Evolutionary conservation across 2,888 invertebrate genomes (phyloP).

Genomic region (Diaprepes abbreviatus): DNA sequence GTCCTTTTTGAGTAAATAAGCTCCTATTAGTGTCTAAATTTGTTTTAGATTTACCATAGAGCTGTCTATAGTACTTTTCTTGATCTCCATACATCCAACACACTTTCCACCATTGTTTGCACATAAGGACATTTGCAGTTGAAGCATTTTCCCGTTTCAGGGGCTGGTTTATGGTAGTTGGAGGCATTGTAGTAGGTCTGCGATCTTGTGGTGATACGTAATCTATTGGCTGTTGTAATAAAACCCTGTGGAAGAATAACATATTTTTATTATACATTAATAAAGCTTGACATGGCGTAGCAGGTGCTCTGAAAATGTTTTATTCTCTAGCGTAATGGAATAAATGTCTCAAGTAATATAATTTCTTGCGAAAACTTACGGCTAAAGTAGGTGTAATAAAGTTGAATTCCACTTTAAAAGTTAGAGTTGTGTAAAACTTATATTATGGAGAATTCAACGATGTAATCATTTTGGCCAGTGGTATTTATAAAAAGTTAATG

Average conservation of each 20-base stretch:
- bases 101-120: constrained; percentile 92
- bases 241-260: constrained; percentile 4
- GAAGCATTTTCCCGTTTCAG: constrained; percentile 64
- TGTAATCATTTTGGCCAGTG: too few relatives aligned
- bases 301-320: constrained; percentile 8
- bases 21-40: not conserved
- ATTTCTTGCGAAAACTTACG: too few relatives aligned
- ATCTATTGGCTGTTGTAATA: not conserved
- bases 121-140: constrained; percentile 82
- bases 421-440: too few relatives aligned
- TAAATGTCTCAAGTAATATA: too few relatives aligned
- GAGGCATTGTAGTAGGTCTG: constrained; percentile 26
- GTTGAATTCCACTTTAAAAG: too few relatives aligned
- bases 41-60: constrained; percentile 73
- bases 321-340: too few relatives aligned
- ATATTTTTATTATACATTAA: not conserved
- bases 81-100: constrained; percentile 91
- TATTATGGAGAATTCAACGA: too few relatives aligned
- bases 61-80: constrained; percentile 86
- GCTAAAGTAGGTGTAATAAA: too few relatives aligned
- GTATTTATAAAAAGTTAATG: too few relatives aligned
- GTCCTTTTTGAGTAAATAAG: not conserved
- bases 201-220: too few relatives aligned
- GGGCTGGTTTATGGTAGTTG: constrained; percentile 48
- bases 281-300: not conserved